Evolutionary conservation across 2,113 vertebrate genomes (phyloP), one percentile per base, ranked within the genome.

Genomic region (Zapus hudsonius): DNA sequence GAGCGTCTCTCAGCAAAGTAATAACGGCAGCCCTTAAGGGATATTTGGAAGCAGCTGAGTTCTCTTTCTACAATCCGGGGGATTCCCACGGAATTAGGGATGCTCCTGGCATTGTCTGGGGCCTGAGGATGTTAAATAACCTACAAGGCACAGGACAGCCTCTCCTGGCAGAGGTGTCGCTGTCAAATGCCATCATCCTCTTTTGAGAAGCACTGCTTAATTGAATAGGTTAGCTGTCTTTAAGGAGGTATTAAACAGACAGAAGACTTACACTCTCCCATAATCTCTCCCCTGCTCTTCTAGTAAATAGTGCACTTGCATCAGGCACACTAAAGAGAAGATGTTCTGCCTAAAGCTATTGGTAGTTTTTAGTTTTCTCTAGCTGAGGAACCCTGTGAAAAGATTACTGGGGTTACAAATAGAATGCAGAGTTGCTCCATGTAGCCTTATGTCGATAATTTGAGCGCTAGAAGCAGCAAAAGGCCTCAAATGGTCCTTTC

Each of bases 91-190:
- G 73, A 23, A 47, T 38, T 38, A 57, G 2, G 44, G 55, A 31
- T 59, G 31, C 44, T 59, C 44, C 74, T 55, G 31, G 76, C 17
- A 38, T 22, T 40, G 17, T 25, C 27, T 57, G 36, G 82, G 57
- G n/a, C 44, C 29, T 29, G 7, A 61, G 31, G 31, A 83, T 31
- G 11, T 31, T 63, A 47, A 64, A 66, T 17, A 47, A 20, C 15
- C 63, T 57, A 27, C n/a, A 9, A 44, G 15, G 15, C 0, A 1
- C 61, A 2, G 6, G 31, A 22, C 15, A 25, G 57, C 0, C 38
- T 61, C 52, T 57, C n/a, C 17, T 33, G 59, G 33, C n/a, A 67
- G 17, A 88, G 38, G 12, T 2, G 2, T 15, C 61, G 16, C 55
- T 12, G 52, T 3, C 69, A 16, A 76, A 84, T 8, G 47, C 36